These are phyloP conservation scores for Synanthedon vespiformis DNA, from an alignment of 2,888 invertebrate species.

Conservation along the genomic window DNA sequence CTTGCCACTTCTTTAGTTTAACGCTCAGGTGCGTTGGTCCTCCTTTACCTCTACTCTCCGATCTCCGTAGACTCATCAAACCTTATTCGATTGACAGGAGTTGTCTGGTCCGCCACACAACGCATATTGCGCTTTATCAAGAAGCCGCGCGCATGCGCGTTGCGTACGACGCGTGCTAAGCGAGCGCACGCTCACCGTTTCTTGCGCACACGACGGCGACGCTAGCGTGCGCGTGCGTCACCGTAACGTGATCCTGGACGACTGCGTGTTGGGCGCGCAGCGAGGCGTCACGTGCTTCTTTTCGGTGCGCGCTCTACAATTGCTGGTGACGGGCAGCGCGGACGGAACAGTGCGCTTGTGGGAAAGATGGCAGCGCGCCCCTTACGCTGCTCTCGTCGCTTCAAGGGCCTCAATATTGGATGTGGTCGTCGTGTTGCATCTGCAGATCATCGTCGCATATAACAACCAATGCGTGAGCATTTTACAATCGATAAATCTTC, in stretches of 20 bases:
- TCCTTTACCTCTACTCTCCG: no score
- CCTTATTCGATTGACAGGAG: conserved; percentile 44
- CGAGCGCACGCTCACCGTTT: conserved; percentile 52
- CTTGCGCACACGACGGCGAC: conserved; percentile 69
- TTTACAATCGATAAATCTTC: not conserved
- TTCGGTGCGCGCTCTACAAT: conserved; percentile 47
- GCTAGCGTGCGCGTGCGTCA: conserved; percentile 62
- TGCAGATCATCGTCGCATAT: conserved; percentile 61
- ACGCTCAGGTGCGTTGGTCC: no score
- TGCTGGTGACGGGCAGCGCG: conserved; percentile 68
- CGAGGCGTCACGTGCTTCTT: conserved; percentile 73
- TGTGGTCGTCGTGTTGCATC: conserved; percentile 57
- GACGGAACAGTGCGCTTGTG: conserved; percentile 69
- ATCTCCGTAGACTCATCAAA: no score
- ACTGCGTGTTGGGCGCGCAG: conserved; percentile 65
- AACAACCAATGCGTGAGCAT: conserved; percentile 68
- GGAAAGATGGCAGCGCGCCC: conserved; percentile 48
- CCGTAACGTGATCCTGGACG: conserved; percentile 54
- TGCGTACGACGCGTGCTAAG: conserved; percentile 56
- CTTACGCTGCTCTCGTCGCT: conserved; percentile 28
- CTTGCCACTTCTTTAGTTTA: no score
- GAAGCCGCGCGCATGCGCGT: conserved; percentile 56
- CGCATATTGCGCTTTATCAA: conserved; percentile 51
- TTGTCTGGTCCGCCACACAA: conserved; percentile 55
- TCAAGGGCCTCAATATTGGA: conserved; percentile 50